Evolutionary conservation across 2,797 vertebrate species (phyloP).

Genomic region (Oceanodroma leucorhoa): DNA sequence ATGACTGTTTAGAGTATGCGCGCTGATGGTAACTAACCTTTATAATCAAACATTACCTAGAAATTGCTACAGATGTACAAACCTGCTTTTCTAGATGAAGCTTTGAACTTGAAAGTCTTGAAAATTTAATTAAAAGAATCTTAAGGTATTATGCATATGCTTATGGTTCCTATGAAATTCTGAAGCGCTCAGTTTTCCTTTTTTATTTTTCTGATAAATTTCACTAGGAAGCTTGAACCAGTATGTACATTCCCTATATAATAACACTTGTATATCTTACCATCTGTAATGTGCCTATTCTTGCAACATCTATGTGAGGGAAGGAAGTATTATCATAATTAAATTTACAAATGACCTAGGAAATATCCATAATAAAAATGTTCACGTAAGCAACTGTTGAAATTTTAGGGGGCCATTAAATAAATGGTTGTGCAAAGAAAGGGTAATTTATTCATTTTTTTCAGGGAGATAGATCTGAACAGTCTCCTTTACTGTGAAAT

Average conservation of each 20-base stretch:
- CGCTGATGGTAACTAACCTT: not conserved
- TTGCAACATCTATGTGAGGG: not conserved
- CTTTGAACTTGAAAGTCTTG: not conserved
- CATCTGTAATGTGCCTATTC: not conserved
- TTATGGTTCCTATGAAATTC: not conserved
- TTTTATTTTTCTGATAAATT: not conserved
- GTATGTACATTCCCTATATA: not conserved
- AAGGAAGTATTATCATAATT: not conserved
- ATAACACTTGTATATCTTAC: not conserved
- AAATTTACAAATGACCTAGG: not conserved
- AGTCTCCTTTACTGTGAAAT: not conserved
- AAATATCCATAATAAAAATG: not conserved
- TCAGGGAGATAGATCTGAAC: not conserved
- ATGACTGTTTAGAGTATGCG: not conserved
- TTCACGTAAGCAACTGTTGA: not conserved
- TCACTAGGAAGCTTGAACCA: not conserved
- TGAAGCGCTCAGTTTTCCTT: not conserved
- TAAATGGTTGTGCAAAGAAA: not conserved
- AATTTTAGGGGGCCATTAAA: not conserved
- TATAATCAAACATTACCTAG: not conserved
- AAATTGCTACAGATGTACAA: not conserved
- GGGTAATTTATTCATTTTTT: not conserved
- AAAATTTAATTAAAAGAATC: not conserved
- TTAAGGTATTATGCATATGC: not conserved
- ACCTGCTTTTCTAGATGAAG: not conserved